Percentiles rank a stretch among this genome's conserved stretches.
phyloP scores from a whole-genome alignment of 1,140 invertebrate species.

The Saccostrea cuccullata region DNA sequence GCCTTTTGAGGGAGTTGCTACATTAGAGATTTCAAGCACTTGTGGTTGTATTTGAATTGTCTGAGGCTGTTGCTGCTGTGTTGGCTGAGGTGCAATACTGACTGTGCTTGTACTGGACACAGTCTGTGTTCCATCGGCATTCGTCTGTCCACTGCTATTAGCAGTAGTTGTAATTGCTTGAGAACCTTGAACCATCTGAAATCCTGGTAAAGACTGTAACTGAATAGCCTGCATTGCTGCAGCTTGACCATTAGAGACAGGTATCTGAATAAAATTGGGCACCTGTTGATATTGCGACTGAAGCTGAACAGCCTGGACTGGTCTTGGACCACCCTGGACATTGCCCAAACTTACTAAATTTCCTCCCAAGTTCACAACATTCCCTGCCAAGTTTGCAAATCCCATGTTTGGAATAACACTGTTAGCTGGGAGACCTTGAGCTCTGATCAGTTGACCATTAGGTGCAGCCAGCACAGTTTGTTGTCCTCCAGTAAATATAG shows the following conservation, averaged over 20 bases:
- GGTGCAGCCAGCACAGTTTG: slow-evolving; percentile 79
- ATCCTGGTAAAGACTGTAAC: slow-evolving; percentile 83
- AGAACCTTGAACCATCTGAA: slow-evolving; percentile 79
- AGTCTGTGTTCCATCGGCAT: slow-evolving; percentile 30
- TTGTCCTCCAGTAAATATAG: slow-evolving; percentile 77
- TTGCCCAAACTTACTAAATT: slow-evolving; percentile 68
- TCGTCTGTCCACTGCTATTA: background rate
- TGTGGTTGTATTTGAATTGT: slow-evolving; percentile 52
- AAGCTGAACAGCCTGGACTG: slow-evolving; percentile 83
- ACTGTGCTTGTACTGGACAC: slow-evolving; percentile 40
- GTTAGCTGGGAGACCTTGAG: slow-evolving; percentile 59
- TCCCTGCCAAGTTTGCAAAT: slow-evolving; percentile 53
- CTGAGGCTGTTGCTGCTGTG: slow-evolving; percentile 43
- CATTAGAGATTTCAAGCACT: slow-evolving; percentile 45
- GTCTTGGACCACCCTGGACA: slow-evolving; percentile 67
- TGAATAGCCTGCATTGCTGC: slow-evolving; percentile 66
- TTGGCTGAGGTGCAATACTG: slow-evolving; percentile 35
- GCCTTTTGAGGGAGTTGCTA: slow-evolving; percentile 31
- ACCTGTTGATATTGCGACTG: slow-evolving; percentile 58
- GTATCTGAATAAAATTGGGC: slow-evolving; percentile 78
- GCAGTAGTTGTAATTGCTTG: slow-evolving; percentile 34
- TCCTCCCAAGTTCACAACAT: slow-evolving; percentile 71
- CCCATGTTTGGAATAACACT: slow-evolving; percentile 62
- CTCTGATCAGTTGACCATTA: slow-evolving; percentile 84
- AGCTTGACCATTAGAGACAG: slow-evolving; percentile 94